Percentiles rank a stretch among this genome's conserved stretches.
These are phyloP conservation scores for Crotalus tigris DNA, from an alignment of 2,113 vertebrate genomes.

Conservation along the genomic window DNA sequence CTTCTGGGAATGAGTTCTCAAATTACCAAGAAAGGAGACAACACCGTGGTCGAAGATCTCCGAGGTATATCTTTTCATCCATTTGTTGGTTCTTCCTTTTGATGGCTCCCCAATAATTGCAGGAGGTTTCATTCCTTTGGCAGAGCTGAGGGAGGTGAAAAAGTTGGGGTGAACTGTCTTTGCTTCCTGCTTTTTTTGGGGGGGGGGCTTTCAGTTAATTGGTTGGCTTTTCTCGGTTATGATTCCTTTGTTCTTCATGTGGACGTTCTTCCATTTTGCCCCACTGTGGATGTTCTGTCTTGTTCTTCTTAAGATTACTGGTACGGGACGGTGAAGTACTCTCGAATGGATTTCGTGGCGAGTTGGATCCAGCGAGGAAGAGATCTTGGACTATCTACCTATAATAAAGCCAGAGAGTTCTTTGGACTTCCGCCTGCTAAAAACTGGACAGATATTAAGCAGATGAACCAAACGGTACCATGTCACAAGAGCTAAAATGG, in stretches of 20 bases:
- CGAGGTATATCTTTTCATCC: constrained; percentile 67
- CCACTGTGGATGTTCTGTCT: rapidly evolving
- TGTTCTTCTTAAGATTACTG: constrained; percentile 81
- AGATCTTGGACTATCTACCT: constrained; percentile 87
- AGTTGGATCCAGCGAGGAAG: constrained; percentile 83
- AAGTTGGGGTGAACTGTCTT: neutral
- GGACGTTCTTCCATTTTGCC: neutral
- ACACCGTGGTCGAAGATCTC: constrained; percentile 87
- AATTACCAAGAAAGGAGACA: constrained; percentile 86
- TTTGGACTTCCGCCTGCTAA: constrained; percentile 67
- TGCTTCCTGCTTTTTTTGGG: neutral
- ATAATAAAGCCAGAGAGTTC: constrained; percentile 70
- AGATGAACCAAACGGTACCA: neutral
- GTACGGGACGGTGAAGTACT: constrained; percentile 85
- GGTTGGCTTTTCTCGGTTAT: neutral
- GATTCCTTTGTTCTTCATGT: neutral
- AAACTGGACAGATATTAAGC: constrained; percentile 68
- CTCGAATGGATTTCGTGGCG: constrained; percentile 83
- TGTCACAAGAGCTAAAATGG: no score
- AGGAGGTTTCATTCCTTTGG: rapidly evolving
- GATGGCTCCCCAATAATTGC: rapidly evolving
- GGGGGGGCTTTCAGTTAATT: neutral
- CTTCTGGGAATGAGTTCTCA: constrained; percentile 96
- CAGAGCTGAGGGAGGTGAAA: neutral
- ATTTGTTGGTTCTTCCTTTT: neutral